Conservation (phyloP, 64 coral and sea anemone species). For the Dendrophyllia cribrosa region DNA sequence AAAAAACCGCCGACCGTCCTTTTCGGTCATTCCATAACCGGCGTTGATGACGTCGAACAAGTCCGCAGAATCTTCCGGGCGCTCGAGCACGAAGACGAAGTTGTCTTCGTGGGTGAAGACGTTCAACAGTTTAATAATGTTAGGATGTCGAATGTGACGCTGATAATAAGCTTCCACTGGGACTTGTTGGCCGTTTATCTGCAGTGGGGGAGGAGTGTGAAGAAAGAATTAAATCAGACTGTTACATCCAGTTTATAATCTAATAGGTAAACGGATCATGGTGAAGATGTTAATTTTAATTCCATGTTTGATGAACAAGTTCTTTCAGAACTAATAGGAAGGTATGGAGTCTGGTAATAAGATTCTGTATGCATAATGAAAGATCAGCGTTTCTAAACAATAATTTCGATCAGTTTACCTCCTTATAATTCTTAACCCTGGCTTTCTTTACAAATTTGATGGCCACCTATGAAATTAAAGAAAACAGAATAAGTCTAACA, state of each 20-base stretch:
- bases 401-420: background rate
- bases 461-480: constrained; percentile 17
- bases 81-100: constrained; percentile 56
- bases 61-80: constrained; percentile 51
- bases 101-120: constrained; percentile 35
- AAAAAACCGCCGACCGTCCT: constrained; percentile 34
- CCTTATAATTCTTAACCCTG: background rate
- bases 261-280: too few relatives aligned
- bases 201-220: background rate
- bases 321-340: too few relatives aligned
- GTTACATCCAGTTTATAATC: background rate
- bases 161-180: constrained; percentile 43
- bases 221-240: background rate
- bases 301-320: too few relatives aligned
- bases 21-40: constrained; percentile 38
- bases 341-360: too few relatives aligned
- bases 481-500: background rate
- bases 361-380: too few relatives aligned
- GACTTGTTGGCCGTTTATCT: constrained; percentile 39
- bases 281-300: too few relatives aligned
- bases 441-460: constrained; percentile 40
- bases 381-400: too few relatives aligned
- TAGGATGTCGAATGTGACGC: constrained; percentile 24
- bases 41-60: constrained; percentile 51
- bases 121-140: constrained; percentile 55